phyloP scores from a whole-genome alignment of 2,797 vertebrate genomes.

The Eulemur rubriventer region DNA sequence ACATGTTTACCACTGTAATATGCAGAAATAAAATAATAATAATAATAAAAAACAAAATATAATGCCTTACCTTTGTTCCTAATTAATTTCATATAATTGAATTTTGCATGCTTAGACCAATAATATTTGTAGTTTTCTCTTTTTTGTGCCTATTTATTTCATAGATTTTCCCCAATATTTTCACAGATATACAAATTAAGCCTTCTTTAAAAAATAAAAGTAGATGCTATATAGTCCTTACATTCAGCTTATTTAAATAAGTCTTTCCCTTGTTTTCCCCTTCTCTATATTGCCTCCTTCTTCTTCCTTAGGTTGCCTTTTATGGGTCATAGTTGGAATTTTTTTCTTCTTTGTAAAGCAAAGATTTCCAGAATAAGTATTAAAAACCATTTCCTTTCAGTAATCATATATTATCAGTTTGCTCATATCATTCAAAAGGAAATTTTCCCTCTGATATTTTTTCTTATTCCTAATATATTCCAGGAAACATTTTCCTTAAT shows the following conservation, averaged over 20 bases:
- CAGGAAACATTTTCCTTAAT: neutral
- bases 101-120: neutral
- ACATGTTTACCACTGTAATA: no score
- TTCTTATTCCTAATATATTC: conserved; percentile 3
- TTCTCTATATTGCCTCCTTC: neutral
- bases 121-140: neutral
- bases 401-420: conserved; percentile 1
- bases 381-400: conserved; percentile 10
- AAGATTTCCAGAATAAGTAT: conserved; percentile 4
- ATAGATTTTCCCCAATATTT: neutral
- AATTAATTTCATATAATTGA: neutral
- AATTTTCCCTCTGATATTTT: neutral
- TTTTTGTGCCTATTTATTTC: neutral
- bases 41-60: neutral
- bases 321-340: neutral
- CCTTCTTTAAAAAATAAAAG: neutral
- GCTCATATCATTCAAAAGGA: neutral
- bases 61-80: neutral
- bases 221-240: neutral
- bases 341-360: neutral
- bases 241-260: neutral
- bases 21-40: no score
- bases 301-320: neutral
- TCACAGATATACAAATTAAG: neutral
- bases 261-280: neutral